Evolutionary conservation across 2,113 vertebrate species (phyloP).

Genomic region (Eleginops maclovinus): DNA sequence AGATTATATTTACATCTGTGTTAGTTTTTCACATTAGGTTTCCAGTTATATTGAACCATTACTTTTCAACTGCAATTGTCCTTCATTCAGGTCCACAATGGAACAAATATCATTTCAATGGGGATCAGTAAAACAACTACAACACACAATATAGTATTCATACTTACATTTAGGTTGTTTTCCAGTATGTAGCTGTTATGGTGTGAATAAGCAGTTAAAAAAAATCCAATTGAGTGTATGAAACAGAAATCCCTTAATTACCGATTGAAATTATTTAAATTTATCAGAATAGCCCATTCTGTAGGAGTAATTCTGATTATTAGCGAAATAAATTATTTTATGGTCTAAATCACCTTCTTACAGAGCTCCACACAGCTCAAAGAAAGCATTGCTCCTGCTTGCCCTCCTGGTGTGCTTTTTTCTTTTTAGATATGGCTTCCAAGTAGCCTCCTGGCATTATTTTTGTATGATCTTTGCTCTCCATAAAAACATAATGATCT

Average conservation of each 20-base stretch:
- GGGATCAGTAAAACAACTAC: background rate
- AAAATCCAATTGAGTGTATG: background rate
- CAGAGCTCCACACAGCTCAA: slow-evolving; percentile 2
- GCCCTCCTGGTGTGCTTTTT: background rate
- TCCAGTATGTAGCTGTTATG: background rate
- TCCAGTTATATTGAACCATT: background rate
- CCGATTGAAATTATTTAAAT: background rate
- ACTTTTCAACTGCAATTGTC: background rate
- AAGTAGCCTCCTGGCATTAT: slow-evolving; percentile 53
- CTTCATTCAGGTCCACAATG: background rate
- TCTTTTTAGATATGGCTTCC: slow-evolving; percentile 57
- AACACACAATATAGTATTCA: background rate
- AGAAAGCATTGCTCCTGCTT: slow-evolving; percentile 16
- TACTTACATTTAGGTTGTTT: background rate
- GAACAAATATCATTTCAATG: background rate
- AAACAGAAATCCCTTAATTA: background rate
- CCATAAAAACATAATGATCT: slow-evolving; percentile 15
- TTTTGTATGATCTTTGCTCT: slow-evolving; percentile 60
- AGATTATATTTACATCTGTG: background rate
- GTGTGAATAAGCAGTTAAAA: background rate
- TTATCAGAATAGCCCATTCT: background rate
- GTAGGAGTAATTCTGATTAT: background rate
- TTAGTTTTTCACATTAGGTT: background rate
- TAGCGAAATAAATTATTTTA: background rate
- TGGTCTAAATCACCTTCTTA: background rate